Conservation (phyloP, 2,113 vertebrate genomes). For the Lethenteron reissneri region DNA sequence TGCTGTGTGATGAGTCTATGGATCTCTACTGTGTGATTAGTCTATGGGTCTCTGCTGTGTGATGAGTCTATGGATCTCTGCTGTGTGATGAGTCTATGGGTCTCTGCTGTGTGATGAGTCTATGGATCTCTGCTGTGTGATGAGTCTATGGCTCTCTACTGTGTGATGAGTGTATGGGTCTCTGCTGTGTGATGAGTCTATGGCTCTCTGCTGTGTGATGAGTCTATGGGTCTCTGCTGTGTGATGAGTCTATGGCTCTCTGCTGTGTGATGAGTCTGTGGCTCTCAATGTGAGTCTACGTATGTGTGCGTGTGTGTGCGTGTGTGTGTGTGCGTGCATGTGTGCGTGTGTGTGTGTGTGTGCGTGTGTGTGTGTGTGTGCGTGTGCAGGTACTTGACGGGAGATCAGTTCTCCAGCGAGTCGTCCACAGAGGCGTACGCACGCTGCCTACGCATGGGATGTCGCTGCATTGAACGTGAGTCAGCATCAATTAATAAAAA, state of each 20-base stretch:
- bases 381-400: conserved; percentile 14
- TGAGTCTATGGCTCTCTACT: too few relatives aligned
- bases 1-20: too few relatives aligned
- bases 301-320: background rate
- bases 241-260: too few relatives aligned
- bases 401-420: conserved; percentile 59
- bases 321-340: background rate
- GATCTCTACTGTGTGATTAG: background rate
- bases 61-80: too few relatives aligned
- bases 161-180: too few relatives aligned
- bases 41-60: too few relatives aligned
- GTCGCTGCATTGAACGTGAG: conserved; percentile 51
- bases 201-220: too few relatives aligned
- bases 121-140: too few relatives aligned
- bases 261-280: too few relatives aligned
- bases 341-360: background rate
- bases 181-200: too few relatives aligned
- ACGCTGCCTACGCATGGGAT: conserved; percentile 51
- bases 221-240: background rate
- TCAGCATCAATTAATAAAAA: background rate
- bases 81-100: too few relatives aligned
- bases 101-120: too few relatives aligned
- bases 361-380: background rate
- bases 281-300: background rate
- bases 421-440: conserved; percentile 49